Evolutionary conservation across 2,113 vertebrate species (phyloP).

Genomic region (Butorides virescens): DNA sequence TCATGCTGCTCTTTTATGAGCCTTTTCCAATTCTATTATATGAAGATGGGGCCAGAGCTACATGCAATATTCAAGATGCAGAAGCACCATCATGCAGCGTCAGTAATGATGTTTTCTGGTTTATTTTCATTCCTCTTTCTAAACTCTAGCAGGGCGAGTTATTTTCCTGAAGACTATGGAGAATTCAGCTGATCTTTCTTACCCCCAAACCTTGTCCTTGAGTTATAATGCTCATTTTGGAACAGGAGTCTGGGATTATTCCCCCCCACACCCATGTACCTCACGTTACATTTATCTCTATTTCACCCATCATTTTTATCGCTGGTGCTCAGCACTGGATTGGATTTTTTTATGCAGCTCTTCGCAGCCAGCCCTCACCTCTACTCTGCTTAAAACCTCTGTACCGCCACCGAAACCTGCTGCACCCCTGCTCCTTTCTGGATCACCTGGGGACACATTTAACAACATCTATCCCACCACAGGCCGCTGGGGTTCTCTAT

Average conservation of each 20-base stretch:
- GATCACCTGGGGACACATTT: not conserved
- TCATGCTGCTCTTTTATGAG: not conserved
- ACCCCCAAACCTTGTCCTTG: not conserved
- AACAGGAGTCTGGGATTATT: not conserved
- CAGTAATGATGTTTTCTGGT: not conserved
- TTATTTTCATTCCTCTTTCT: not conserved
- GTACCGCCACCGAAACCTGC: not conserved
- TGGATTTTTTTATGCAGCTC: not conserved
- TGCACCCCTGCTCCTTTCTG: not conserved
- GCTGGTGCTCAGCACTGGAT: fast-evolving
- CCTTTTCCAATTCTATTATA: not conserved
- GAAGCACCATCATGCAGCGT: not conserved
- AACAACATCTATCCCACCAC: not conserved
- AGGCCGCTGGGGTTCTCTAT: not conserved
- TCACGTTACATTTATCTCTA: not conserved
- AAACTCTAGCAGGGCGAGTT: not conserved
- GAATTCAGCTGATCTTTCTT: not conserved
- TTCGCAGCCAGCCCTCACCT: not conserved
- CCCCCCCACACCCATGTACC: fast-evolving
- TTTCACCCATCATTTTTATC: not conserved
- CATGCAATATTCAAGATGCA: not conserved
- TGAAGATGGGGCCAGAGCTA: not conserved
- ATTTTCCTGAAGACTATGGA: not conserved
- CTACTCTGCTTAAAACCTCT: not conserved
- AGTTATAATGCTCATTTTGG: not conserved